Conservation (phyloP, 2,797 vertebrate species). For the Morelia viridis region DNA sequence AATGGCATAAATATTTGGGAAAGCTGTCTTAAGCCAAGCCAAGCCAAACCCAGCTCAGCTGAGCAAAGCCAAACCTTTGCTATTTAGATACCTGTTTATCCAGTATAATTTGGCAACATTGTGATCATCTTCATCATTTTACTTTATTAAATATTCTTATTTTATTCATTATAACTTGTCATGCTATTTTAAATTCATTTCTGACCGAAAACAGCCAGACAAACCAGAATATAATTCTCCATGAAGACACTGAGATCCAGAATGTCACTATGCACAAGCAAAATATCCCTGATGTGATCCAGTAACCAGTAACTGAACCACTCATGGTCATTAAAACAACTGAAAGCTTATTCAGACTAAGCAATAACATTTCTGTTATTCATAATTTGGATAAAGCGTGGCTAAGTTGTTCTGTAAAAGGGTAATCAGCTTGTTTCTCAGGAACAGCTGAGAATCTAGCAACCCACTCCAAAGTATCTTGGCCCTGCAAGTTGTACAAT, state of each 20-base stretch:
- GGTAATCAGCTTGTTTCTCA: conserved; percentile 21
- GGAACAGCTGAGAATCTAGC: conserved; percentile 23
- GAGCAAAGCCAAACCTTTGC: background rate
- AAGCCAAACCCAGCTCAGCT: background rate
- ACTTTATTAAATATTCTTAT: background rate
- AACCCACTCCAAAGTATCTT: conserved; percentile 1
- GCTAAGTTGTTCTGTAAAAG: conserved; percentile 12
- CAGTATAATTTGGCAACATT: background rate
- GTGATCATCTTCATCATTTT: background rate
- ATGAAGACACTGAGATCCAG: background rate
- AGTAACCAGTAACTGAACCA: background rate
- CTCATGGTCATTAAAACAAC: background rate
- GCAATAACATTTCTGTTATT: background rate
- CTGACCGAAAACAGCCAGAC: background rate
- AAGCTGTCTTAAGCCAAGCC: background rate
- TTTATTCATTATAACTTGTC: background rate
- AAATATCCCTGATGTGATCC: background rate
- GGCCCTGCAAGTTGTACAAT: conserved; percentile 17
- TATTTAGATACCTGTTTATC: background rate
- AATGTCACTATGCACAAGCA: background rate
- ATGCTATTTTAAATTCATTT: background rate
- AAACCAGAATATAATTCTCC: background rate
- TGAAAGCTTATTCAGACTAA: background rate
- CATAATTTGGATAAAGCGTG: background rate
- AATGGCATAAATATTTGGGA: background rate